Evolutionary conservation across 2,797 vertebrate species (phyloP).

Genomic region (Etheostoma perlongum): DNA sequence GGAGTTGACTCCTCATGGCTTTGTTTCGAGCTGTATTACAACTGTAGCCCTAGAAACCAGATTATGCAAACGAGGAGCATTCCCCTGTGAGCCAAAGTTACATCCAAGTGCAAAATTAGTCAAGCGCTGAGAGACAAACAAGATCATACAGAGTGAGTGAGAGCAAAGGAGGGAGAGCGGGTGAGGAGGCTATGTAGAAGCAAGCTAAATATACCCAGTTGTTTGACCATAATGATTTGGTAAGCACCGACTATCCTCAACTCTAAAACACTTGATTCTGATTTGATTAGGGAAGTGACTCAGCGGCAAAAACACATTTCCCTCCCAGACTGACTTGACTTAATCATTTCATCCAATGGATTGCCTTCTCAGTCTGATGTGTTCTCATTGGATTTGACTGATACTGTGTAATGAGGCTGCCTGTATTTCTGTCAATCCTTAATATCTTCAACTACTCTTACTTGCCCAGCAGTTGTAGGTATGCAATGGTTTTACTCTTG

Average conservation of each 20-base stretch:
- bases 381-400: constrained; percentile 38
- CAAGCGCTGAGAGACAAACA: constrained; percentile 60
- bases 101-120: constrained; percentile 71
- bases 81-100: constrained; percentile 69
- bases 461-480: background rate
- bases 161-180: constrained; percentile 16
- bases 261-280: constrained; percentile 61
- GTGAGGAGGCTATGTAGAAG: constrained; percentile 36
- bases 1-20: constrained; percentile 44
- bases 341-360: constrained; percentile 44
- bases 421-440: constrained; percentile 16
- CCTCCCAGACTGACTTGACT: constrained; percentile 39
- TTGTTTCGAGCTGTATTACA: constrained; percentile 50
- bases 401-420: constrained; percentile 15
- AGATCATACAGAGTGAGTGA: constrained; percentile 42
- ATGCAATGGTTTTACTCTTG: background rate
- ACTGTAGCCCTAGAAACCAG: constrained; percentile 66
- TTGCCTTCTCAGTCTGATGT: constrained; percentile 37
- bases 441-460: constrained; percentile 11
- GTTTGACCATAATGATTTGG: constrained; percentile 68
- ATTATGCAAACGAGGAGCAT: constrained; percentile 71
- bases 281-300: constrained; percentile 70
- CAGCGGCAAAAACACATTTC: constrained; percentile 53
- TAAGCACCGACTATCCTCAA: constrained; percentile 49
- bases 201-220: constrained; percentile 62